phyloP scores from a whole-genome alignment of 2,888 invertebrate genomes.

The Lasioglossum zephyrum region DNA sequence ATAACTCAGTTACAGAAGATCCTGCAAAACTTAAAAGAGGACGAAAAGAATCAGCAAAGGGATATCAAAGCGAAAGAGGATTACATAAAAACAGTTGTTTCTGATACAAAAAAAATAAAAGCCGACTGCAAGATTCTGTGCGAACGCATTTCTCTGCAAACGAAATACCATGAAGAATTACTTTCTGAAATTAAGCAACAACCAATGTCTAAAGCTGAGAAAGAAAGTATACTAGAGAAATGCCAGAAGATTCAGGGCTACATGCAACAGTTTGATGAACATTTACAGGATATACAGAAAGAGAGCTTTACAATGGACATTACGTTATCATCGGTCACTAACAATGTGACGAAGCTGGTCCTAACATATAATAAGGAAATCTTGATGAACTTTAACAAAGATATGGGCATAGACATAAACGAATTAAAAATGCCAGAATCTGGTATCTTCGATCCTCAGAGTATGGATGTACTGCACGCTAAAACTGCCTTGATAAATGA shows the following conservation, averaged over 20 bases:
- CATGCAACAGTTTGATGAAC: slow-evolving; percentile 73
- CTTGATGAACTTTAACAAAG: slow-evolving; percentile 68
- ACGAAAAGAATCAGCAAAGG: slow-evolving; percentile 61
- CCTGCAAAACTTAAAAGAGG: slow-evolving; percentile 57
- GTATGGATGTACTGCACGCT: slow-evolving; percentile 63
- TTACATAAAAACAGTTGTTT: slow-evolving; percentile 53
- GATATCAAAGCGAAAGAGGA: slow-evolving; percentile 64
- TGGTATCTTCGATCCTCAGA: slow-evolving; percentile 65
- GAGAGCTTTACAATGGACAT: slow-evolving; percentile 78
- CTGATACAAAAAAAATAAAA: slow-evolving; percentile 68
- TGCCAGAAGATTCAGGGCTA: slow-evolving; percentile 73
- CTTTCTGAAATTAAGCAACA: slow-evolving; percentile 72
- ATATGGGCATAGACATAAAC: slow-evolving; percentile 65
- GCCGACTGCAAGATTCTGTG: slow-evolving; percentile 56
- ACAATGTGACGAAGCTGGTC: slow-evolving; percentile 74
- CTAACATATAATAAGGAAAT: slow-evolving; percentile 78
- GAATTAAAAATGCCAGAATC: slow-evolving; percentile 77
- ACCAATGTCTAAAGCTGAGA: slow-evolving; percentile 74
- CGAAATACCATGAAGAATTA: slow-evolving; percentile 66
- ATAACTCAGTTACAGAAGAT: slow-evolving; percentile 54
- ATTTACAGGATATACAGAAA: slow-evolving; percentile 77
- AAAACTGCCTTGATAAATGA: slow-evolving; percentile 60
- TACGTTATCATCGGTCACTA: slow-evolving; percentile 72
- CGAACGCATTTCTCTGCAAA: slow-evolving; percentile 63
- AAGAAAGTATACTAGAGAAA: slow-evolving; percentile 73